Evolutionary conservation across 1,140 invertebrate species (phyloP), one percentile per base, ranked within the genome.

Genomic region (Drosophila pseudoobscura): DNA sequence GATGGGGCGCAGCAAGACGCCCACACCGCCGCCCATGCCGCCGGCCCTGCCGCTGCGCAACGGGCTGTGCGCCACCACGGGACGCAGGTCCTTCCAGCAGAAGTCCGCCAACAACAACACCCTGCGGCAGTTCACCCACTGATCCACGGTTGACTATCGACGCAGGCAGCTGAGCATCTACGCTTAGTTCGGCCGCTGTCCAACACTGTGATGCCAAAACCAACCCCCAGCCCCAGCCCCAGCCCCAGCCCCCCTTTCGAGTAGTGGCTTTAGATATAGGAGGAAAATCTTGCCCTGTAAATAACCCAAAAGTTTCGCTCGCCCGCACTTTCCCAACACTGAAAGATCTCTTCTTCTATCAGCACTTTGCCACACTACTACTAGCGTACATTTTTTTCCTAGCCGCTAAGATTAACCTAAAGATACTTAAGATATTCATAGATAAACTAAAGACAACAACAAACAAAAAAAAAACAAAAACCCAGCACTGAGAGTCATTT

Each of bases 31-130:
- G 4, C 90, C 90, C 22, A 39, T 91, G 59, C 90, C 90, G 13
- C 90, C 90, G 62, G 90, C 90, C 22, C n/a, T 91, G 79, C 90
- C 90, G 6, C 68, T 91, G 49, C 54, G 90, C 5, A 91, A 91
- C 20, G 90, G 90, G 6, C 56, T 90, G 1, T 84, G 75, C 26
- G 78, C 80, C 72, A 88, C 77, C 29, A 91, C 89, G 4, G 89
- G 90, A 15, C 77, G 89, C 3, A 65, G 85, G 24, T 89, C 89
- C 17, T 91, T 91, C 22, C 77, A 84, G 64, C 82, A 75, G 13
- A 88, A 88, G 53, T 60, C 65, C 26, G 35, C 72, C 41, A 72
- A 46, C 57, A 75, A 63, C 57, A 62, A 68, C 65, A 85, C 80
- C 8, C 54, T 88, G 68, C 76, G 88, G 8, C 82, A 80, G 63